Evolutionary conservation across 2,113 vertebrate genomes (phyloP), one percentile per base, ranked within the genome.

Genomic region (Mesembrinibis cayennensis): DNA sequence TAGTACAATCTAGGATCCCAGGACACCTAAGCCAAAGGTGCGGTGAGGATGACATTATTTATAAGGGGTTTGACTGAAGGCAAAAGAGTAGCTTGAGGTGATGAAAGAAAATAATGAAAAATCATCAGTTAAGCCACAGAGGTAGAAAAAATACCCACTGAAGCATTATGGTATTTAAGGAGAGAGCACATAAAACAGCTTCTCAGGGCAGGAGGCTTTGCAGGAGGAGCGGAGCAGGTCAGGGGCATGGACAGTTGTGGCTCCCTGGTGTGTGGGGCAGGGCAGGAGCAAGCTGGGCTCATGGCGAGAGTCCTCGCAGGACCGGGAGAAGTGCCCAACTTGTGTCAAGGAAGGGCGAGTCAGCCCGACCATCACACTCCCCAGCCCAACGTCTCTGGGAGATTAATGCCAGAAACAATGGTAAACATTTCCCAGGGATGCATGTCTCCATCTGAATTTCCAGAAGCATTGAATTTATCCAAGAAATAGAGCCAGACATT

Each of bases 241-340:
- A 10, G 7, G 61, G 14, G 38, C 32, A 7, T 13, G 56, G 45
- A 4, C 9, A 6, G 26, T 17, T 27, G 36, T 83, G 34, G 45
- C 62, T 80, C 44, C 16, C 18, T 2, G 0, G 16, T 12, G 0
- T 2, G 12, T 36, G 49, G 32, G 42, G 13, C 22, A 61, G 20
- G 26, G 40, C 2, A 44, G 30, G 23, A 87, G 45, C 20, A 52
- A 15, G 30, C 20, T 73, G 82, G 29, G 38, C 16, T 82, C 6
- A 0, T 8, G 13, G 40, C 2, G 6, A 38, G 30, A 40, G 50
- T 65, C 45, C 52, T 38, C 32, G 50, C 1, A 3, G 67, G 36
- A 65, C 19, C 1, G 3, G 27, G 16, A 83, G n/a, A 30, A 80
- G 12, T 4, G 29, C 4, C 18, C 65, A 83, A 8, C 21, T 29